Evolutionary conservation across 2,113 vertebrate genomes (phyloP).

Genomic region (Raja brachyura): DNA sequence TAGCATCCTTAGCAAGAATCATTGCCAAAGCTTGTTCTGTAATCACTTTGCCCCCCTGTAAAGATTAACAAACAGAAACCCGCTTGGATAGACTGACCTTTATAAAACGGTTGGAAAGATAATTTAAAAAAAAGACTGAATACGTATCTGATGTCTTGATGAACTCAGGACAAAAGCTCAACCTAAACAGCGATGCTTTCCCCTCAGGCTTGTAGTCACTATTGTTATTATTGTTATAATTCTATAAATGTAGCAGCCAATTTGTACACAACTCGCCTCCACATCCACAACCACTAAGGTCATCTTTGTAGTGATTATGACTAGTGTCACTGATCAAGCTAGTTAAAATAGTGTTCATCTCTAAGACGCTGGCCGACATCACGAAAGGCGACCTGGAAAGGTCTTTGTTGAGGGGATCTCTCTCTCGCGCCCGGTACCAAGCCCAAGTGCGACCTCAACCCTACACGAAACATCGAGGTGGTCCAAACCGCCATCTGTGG

Average conservation of each 20-base stretch:
- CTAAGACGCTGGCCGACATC: neutral
- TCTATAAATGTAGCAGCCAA: too few species aligned
- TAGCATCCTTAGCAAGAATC: neutral
- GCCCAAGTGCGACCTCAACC: neutral
- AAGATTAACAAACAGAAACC: neutral
- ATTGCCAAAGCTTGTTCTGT: neutral
- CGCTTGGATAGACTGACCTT: neutral
- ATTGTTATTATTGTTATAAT: too few species aligned
- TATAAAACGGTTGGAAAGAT: neutral
- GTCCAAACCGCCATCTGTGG: neutral
- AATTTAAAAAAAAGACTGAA: too few species aligned
- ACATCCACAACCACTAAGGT: too few species aligned
- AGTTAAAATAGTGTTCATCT: slow-evolving; percentile 11
- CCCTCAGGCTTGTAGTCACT: too few species aligned
- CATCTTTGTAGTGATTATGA: too few species aligned
- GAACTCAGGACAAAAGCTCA: too few species aligned
- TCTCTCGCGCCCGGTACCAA: neutral
- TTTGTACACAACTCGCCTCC: too few species aligned
- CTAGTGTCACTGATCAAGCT: neutral
- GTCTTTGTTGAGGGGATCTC: neutral
- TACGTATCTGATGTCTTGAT: too few species aligned
- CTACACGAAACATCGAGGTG: neutral
- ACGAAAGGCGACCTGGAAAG: neutral
- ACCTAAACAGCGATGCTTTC: too few species aligned
- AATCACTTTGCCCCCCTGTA: neutral